Base-by-base conservation (phyloP, 2,797 vertebrate genomes). In the Eurystomus glaucurus region DNA sequence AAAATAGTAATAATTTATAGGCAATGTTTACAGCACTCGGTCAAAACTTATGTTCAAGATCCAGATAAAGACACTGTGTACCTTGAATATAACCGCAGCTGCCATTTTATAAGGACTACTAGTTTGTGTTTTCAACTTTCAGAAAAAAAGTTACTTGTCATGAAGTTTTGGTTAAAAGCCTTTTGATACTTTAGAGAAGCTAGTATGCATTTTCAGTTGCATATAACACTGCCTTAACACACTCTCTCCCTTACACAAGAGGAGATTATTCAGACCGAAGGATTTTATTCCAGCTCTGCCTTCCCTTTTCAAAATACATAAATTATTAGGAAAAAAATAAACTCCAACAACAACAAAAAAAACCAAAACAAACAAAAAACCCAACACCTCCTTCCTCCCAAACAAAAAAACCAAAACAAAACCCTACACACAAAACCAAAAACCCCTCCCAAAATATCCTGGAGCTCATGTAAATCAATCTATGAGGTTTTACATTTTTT, bases 401-500 rank as follows among this genome's bases (percentile, higher is more conserved):
- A 79, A 21, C 19, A 43, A 23, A 22, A 5, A 5, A 57, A 48
- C 13, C 28, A 33, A 77, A 61, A 35, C 19, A 39, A 76, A 76
- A 26, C 51, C 25, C 26, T 11, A 31, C 29, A 35, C 19, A 45
- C 71, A 76, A 26, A 74, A 35, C 51, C 13, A 23, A 43, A 43
- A 43, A 43, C 41, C 41, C 51, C 51, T 12, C 26, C 11, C 45
- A 46, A 46, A 46, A 46, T 8, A 17, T 20, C 33, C 39, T n/a
- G 28, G 8, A 91, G 85, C 39, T 75, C 39, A 55, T 25, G 70
- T 79, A 93, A 93, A 94, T 70, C 43, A 62, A 54, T 54, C 37
- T 65, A 83, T 28, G 54, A 79, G 75, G 23, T 25, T 94, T 89
- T 78, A 83, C 90, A 81, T 85, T 71, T 85, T 74, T 88, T 87